A percentile compares a stretch with the other conserved stretches of the same genome.
Conservation (phyloP, 1,140 invertebrate species). For the Euwallacea similis region DNA sequence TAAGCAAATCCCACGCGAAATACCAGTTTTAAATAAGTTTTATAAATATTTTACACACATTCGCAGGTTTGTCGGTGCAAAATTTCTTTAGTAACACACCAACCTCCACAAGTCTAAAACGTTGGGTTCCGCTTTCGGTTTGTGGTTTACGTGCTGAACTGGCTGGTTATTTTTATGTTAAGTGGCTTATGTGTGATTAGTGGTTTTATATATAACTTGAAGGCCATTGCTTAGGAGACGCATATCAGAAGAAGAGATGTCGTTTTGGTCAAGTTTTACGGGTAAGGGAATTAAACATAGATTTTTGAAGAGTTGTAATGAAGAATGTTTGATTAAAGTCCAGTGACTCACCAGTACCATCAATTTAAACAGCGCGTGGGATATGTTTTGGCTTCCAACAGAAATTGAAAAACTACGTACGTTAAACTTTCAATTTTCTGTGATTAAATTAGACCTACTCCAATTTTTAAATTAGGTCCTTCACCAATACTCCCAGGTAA, state of each 20-base stretch:
- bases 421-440: no score
- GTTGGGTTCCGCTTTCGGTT: slow-evolving; percentile 2
- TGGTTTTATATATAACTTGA: slow-evolving; percentile 19
- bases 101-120: slow-evolving; percentile 1
- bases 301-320: no score
- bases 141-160: slow-evolving; percentile 14
- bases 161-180: slow-evolving; percentile 23
- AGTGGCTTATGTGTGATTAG: slow-evolving; percentile 16
- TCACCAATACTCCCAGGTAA: no score
- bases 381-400: no score
- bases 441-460: no score
- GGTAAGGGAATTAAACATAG: slow-evolving; percentile 8
- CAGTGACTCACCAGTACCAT: no score
- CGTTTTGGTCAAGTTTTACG: slow-evolving; percentile 37
- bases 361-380: no score
- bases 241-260: slow-evolving; percentile 19
- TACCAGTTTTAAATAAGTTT: slow-evolving; percentile 23
- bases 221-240: not conserved
- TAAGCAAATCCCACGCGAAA: slow-evolving; percentile 20
- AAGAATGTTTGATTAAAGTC: no score
- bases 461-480: no score
- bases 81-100: slow-evolving; percentile 23
- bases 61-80: slow-evolving; percentile 15
- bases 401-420: no score
- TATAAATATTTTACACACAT: slow-evolving; percentile 17